Base-by-base conservation (phyloP, 64 coral and sea anemone genomes). In the Trachythela sp. region DNA sequence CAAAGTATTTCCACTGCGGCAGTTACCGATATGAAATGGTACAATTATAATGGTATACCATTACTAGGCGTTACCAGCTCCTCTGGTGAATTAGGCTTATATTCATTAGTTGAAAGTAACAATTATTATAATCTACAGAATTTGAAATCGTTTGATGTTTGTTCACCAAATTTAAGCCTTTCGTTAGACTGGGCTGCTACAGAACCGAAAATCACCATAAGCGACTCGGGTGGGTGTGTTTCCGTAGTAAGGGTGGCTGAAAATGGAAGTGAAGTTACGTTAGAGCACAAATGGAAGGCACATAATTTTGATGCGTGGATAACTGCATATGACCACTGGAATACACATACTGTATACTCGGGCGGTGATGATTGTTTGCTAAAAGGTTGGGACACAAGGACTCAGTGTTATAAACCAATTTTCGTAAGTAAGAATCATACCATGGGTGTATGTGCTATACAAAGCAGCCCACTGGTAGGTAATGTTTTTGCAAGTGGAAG, bases 401-500 rank as follows among this genome's bases (percentile, higher is more conserved):
- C 87, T 30, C 54, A 89, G 27, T 99, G 96, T 32, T 88, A 70
- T 52, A 86, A 91, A 83, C 93, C 96, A 38, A 91, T 91, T 48
- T 99, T 99, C 18, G 89, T 89, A 39, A 93, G 70, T 48, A 99
- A 89, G 85, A 92, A 89, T 36, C 93, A 98, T 86, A 91, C 90
- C 2, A 98, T 98, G 95, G 95, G 95, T 84, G 95, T 98, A 0
- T 94, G 91, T 37, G 94, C 93, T 56, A 94, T 98, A 24, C 95
- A 98, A 35, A 94, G 92, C 54, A 94, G 91, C 77, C 86, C 87
- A 13, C 60, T 71, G 29, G 70, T 93, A 75, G 91, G 94, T 24
- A 83, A 94, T 54, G 89, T 98, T n/a, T 91, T 98, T 86, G 95
- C 95, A 90, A 93, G 93, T 89, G 95, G 95, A 33, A 95, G 96